phyloP scores from a whole-genome alignment of 1,140 invertebrate species.

The Teleopsis dalmanni region DNA sequence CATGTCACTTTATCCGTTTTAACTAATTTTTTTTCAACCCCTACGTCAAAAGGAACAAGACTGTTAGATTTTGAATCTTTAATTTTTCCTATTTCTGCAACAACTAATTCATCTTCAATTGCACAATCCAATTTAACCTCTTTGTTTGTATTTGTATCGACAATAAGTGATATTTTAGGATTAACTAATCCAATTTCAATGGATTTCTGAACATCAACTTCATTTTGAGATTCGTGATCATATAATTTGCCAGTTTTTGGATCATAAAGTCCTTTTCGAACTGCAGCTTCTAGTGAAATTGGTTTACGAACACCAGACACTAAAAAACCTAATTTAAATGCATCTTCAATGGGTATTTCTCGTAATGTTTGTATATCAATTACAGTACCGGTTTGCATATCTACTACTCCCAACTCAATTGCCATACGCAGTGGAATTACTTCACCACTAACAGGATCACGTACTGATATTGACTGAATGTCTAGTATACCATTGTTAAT shows the following conservation, averaged over 20 bases:
- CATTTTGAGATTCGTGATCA: constrained; percentile 62
- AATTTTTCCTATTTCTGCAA: constrained; percentile 58
- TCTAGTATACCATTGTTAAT: constrained; percentile 66
- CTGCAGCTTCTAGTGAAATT: constrained; percentile 67
- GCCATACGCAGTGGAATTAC: constrained; percentile 64
- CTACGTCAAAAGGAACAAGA: constrained; percentile 60
- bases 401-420: constrained; percentile 66
- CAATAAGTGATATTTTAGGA: constrained; percentile 72
- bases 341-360: constrained; percentile 60
- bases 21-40: constrained; percentile 60
- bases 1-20: constrained; percentile 62
- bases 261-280: constrained; percentile 65
- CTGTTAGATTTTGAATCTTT: constrained; percentile 60
- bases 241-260: constrained; percentile 60
- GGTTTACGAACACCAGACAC: constrained; percentile 58
- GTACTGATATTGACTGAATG: constrained; percentile 62
- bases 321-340: constrained; percentile 63
- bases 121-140: constrained; percentile 64
- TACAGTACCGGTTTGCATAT: constrained; percentile 64
- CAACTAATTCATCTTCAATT: constrained; percentile 58
- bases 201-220: constrained; percentile 64
- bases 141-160: constrained; percentile 62
- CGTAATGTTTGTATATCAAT: constrained; percentile 60
- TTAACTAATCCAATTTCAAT: constrained; percentile 73
- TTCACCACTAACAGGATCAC: constrained; percentile 63